Conservation (phyloP, 2,113 vertebrate species). For the Ancistrus triradiatus region DNA sequence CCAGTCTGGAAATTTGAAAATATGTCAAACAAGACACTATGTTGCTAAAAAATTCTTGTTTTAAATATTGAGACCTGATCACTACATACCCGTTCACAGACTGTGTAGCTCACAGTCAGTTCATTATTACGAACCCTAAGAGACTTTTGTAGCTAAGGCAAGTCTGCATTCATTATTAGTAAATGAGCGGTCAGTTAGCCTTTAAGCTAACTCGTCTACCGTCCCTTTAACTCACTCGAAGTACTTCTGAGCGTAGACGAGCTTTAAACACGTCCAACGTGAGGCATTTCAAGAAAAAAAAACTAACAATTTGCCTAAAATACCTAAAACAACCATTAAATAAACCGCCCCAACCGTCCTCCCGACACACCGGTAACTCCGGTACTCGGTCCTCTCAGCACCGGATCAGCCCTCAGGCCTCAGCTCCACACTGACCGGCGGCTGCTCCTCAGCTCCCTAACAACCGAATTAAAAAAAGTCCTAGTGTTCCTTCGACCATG, state of each 20-base stretch:
- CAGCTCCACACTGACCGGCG: slow-evolving; percentile 42
- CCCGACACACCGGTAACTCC: not conserved
- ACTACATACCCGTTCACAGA: no score
- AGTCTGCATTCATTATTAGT: not conserved
- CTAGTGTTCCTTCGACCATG: not conserved
- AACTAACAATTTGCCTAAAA: no score
- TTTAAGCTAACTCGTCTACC: not conserved
- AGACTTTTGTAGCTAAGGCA: not conserved
- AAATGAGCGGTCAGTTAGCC: slow-evolving; percentile 8
- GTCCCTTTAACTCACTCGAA: not conserved
- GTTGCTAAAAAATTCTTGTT: no score
- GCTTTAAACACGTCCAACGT: not conserved
- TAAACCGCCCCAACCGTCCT: no score
- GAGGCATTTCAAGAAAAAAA: no score
- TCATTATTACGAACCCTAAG: no score
- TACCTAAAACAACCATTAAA: no score
- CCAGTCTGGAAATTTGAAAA: no score
- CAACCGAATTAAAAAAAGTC: slow-evolving; percentile 17
- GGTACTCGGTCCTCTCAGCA: not conserved
- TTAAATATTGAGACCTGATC: no score
- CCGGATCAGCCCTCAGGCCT: slow-evolving; percentile 44
- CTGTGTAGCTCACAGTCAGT: no score
- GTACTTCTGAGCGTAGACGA: not conserved
- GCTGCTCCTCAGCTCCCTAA: not conserved
- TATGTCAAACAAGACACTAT: no score